Percentiles rank a stretch among this genome's conserved stretches.
phyloP scores from a whole-genome alignment of 2,797 vertebrate species.

The Psittacula derbiana region DNA sequence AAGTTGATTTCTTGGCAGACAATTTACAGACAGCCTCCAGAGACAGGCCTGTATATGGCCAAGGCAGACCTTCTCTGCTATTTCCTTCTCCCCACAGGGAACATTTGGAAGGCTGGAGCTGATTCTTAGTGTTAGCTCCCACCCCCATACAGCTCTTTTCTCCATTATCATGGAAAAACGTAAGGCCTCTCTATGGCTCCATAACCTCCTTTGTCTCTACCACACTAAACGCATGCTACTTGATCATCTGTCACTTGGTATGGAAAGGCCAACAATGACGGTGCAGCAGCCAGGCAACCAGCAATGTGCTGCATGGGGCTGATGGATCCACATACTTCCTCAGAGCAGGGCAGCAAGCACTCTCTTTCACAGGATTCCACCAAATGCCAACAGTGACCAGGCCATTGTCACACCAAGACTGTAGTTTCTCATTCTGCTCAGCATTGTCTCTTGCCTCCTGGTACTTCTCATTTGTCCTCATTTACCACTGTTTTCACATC shows the following conservation, averaged over 20 bases:
- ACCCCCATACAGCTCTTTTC: background rate
- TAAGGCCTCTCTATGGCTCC: background rate
- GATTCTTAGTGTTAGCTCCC: background rate
- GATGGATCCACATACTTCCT: fast-evolving
- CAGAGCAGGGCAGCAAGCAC: background rate
- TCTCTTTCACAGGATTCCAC: background rate
- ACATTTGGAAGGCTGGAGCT: background rate
- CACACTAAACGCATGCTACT: background rate
- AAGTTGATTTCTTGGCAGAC: background rate
- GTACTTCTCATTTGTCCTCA: background rate
- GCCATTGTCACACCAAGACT: background rate
- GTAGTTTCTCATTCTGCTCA: background rate
- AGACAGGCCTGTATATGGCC: background rate
- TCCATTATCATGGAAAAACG: background rate
- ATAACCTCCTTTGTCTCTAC: background rate
- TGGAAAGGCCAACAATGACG: background rate
- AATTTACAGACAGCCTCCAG: background rate
- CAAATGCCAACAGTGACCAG: background rate
- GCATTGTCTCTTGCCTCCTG: background rate
- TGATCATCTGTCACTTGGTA: background rate
- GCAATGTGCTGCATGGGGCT: background rate
- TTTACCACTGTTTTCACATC: background rate
- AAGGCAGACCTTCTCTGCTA: background rate
- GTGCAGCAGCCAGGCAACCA: background rate
- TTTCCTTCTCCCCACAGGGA: background rate